Percentiles rank a stretch among this genome's conserved stretches.
These are phyloP conservation scores for Pelodiscus sinensis DNA, from an alignment of 2,113 vertebrate genomes.

Conservation along the genomic window DNA sequence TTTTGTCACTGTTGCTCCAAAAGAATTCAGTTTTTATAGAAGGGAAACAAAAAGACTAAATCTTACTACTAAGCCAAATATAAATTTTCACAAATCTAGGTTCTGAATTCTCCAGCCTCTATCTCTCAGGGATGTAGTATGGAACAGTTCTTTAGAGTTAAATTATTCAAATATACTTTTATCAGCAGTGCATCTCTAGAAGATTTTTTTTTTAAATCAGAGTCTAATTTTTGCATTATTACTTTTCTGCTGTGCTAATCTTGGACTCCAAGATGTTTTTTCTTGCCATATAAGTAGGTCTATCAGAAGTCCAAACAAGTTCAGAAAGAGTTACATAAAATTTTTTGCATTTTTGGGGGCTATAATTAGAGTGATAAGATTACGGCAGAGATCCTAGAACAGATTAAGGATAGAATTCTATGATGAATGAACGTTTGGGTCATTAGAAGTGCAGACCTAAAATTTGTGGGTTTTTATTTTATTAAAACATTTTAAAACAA, in stretches of 20 bases:
- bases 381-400: slow-evolving; percentile 86
- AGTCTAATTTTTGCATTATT: slow-evolving; percentile 31
- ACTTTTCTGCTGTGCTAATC: slow-evolving; percentile 50
- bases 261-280: slow-evolving; percentile 63
- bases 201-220: slow-evolving; percentile 20
- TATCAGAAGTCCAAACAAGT: slow-evolving; percentile 83
- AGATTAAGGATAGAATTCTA: slow-evolving; percentile 81
- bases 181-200: slow-evolving; percentile 21
- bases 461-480: background rate
- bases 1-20: background rate
- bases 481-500: background rate
- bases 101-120: fast-evolving
- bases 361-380: slow-evolving; percentile 90
- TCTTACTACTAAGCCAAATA: background rate
- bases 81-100: background rate
- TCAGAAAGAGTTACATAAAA: slow-evolving; percentile 85
- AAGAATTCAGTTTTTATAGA: background rate
- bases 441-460: slow-evolving; percentile 74
- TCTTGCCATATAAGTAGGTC: slow-evolving; percentile 75
- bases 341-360: slow-evolving; percentile 85
- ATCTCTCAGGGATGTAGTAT: background rate
- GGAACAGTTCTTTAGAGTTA: background rate
- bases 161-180: background rate
- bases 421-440: slow-evolving; percentile 80
- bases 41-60: fast-evolving